Percentiles rank a stretch among this genome's conserved stretches.
These are phyloP conservation scores for Ectropis crepuscularia DNA, from an alignment of 2,888 invertebrate species.

Conservation along the genomic window DNA sequence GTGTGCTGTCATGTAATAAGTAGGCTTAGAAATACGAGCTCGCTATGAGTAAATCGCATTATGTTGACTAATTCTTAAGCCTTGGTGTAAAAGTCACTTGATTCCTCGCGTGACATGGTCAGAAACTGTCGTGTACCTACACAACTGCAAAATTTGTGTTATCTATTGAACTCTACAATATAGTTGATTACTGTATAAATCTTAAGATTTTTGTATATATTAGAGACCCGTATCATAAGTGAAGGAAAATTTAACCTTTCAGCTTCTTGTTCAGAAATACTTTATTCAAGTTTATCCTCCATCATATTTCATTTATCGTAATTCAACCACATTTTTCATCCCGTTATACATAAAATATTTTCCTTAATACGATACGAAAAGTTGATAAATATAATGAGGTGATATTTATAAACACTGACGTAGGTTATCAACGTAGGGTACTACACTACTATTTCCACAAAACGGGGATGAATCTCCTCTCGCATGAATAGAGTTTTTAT, in stretches of 20 bases:
- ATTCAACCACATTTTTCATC: no score
- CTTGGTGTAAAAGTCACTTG: constrained; percentile 18
- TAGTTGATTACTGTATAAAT: no score
- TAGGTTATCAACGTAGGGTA: not conserved
- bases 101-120: constrained; percentile 34
- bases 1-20: constrained; percentile 32
- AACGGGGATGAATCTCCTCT: not conserved
- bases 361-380: no score
- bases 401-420: not conserved
- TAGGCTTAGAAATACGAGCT: constrained; percentile 37
- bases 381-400: not conserved
- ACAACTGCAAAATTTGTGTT: not conserved
- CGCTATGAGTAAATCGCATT: constrained; percentile 36
- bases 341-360: no score
- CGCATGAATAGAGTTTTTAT: not conserved
- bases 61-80: constrained; percentile 31
- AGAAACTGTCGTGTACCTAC: constrained; percentile 33
- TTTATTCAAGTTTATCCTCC: no score
- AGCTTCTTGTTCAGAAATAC: no score
- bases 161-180: not conserved
- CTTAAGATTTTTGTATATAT: no score
- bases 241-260: not conserved
- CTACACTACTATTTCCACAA: not conserved
- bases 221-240: no score
- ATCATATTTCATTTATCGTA: no score